Percentiles rank a stretch among this genome's conserved stretches.
Evolutionary conservation across 2,888 invertebrate genomes (phyloP).

Genomic region (Drosophila suboccidentalis): DNA sequence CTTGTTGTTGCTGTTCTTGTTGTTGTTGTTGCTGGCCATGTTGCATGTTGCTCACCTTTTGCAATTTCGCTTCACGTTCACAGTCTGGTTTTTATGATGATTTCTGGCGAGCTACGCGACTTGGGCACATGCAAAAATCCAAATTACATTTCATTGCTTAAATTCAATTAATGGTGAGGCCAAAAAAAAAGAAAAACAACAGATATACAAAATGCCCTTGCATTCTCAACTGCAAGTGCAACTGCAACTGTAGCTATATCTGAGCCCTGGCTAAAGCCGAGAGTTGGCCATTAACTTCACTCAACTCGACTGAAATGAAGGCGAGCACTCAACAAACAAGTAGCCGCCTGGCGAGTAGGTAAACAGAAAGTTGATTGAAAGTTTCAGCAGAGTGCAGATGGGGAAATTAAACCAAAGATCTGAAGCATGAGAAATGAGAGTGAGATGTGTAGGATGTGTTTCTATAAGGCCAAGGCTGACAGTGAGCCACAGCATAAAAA

Average conservation of each 20-base stretch:
- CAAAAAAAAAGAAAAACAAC: constrained; percentile 37
- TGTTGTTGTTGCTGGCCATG: constrained; percentile 45
- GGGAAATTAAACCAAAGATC: constrained; percentile 38
- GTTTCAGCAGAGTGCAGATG: constrained; percentile 62
- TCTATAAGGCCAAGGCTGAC: constrained; percentile 2
- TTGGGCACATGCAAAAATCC: constrained; percentile 71
- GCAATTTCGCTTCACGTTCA: constrained; percentile 60
- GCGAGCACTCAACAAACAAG: constrained; percentile 57
- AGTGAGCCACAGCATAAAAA: constrained; percentile 16
- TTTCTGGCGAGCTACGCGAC: constrained; percentile 68
- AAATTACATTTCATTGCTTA: constrained; percentile 77
- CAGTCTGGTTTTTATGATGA: constrained; percentile 50
- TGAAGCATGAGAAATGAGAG: constrained; percentile 31
- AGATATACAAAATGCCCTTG: constrained; percentile 44
- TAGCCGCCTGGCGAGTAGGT: constrained; percentile 54
- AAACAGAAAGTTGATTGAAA: constrained; percentile 78
- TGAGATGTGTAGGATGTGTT: constrained; percentile 31
- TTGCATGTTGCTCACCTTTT: constrained; percentile 74
- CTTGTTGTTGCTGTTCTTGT: not conserved
- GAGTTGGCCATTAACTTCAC: constrained; percentile 57
- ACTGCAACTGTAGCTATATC: constrained; percentile 14
- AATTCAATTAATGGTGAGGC: constrained; percentile 71
- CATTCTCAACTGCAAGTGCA: constrained; percentile 47
- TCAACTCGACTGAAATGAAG: constrained; percentile 20
- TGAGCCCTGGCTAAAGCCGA: constrained; percentile 31